These are phyloP conservation scores for Trichonephila inaurata DNA, from an alignment of 1,140 invertebrate species.

Conservation along the genomic window DNA sequence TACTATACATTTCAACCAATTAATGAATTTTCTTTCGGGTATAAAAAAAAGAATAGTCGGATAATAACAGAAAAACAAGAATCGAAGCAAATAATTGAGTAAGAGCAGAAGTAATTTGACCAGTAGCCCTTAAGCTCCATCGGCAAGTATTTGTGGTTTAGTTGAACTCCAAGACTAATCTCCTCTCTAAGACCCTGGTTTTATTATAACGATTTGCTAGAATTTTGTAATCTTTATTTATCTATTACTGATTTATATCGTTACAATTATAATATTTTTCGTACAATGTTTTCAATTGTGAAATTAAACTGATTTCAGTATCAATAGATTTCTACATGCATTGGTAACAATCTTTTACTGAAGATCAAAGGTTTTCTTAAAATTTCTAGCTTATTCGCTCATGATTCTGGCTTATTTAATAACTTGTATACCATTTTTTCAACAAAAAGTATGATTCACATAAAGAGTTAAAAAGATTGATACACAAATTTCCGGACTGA, in stretches of 20 bases:
- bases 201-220: neutral
- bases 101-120: constrained; percentile 16
- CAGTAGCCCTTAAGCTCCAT: neutral
- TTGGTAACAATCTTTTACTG: no score
- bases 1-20: neutral
- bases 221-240: neutral
- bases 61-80: neutral
- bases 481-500: no score
- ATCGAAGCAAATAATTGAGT: constrained; percentile 11
- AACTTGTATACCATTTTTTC: no score
- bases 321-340: no score
- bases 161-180: neutral
- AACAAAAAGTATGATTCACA: no score
- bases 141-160: neutral
- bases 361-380: no score
- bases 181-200: neutral
- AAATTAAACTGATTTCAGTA: no score
- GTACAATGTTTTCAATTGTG: no score
- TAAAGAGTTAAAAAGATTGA: no score
- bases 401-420: no score
- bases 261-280: no score
- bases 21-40: neutral
- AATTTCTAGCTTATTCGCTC: no score
- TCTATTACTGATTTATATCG: neutral
- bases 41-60: neutral